Evolutionary conservation across 35 echinoderm and acorn worm species (phyloP).

Genomic region (Apostichopus parvimensis): DNA sequence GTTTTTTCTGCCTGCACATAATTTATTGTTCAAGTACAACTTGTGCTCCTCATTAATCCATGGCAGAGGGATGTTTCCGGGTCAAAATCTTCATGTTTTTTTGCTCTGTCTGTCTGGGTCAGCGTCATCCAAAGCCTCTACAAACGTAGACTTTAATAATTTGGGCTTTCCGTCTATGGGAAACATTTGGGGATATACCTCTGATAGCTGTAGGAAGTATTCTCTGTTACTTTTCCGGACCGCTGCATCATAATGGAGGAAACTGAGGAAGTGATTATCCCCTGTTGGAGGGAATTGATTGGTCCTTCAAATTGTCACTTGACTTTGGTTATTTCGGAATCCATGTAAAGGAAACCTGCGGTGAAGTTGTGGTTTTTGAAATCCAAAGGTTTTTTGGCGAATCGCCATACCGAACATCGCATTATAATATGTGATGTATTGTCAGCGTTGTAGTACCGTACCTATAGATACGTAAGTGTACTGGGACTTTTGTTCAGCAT

Average conservation of each 20-base stretch:
- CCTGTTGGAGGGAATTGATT: slow-evolving; percentile 6
- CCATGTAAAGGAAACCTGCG: neutral
- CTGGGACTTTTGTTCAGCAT: too few relatives aligned
- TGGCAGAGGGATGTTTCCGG: neutral
- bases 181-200: slow-evolving; percentile 34
- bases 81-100: neutral
- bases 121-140: neutral
- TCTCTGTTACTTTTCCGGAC: slow-evolving; percentile 39
- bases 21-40: too few relatives aligned
- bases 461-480: too few relatives aligned
- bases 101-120: neutral
- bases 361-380: slow-evolving; percentile 18
- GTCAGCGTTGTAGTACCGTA: too few relatives aligned
- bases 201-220: slow-evolving; percentile 43
- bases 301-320: slow-evolving; percentile 40
- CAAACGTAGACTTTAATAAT: neutral
- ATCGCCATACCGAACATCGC: too few relatives aligned
- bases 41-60: too few relatives aligned
- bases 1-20: too few relatives aligned
- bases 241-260: slow-evolving; percentile 38
- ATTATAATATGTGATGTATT: too few relatives aligned
- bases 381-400: neutral
- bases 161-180: slow-evolving; percentile 33
- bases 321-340: slow-evolving; percentile 26
- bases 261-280: slow-evolving; percentile 21